Base-by-base conservation (phyloP, 2,113 vertebrate genomes). In the Thalassarche chlororhynchos region DNA sequence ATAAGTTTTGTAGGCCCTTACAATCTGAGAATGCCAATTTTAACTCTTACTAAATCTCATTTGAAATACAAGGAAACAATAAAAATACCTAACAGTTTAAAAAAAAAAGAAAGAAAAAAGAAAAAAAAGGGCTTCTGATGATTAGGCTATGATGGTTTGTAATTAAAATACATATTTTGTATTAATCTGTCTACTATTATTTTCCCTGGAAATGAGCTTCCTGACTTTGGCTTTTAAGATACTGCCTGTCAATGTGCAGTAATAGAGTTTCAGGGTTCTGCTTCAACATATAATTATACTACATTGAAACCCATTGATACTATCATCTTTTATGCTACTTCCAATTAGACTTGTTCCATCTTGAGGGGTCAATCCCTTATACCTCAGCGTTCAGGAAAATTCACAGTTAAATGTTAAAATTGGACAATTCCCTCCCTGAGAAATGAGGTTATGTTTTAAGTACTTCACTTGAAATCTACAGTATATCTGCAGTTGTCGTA, bases 1-100 rank as follows among this genome's bases (percentile, higher is more conserved):
- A 86, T 97, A 98, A 97, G 97, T 98, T 97, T 98, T 96, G 88
- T 61, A 95, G 93, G 94, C 75, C 82, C 76, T 90, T 77, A 84
- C 69, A 95, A 78, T 96, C 69, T 96, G 78, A 91, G 32, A 96
- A 83, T 40, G 83, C 36, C 84, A 91, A 92, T 96, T 96, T 96
- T 93, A 97, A 91, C 61, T 96, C 25, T 60, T 94, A 46, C 47
- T 58, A 79, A 75, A 60, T 62, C 62, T 84, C 65, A 89, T 79
- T 90, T 92, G 51, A 96, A 97, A 96, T 54, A 86, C 4, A 94
- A 90, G 81, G 8, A 82, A 94, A 97, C 57, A 95, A 86, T 61
- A 87, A 74, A 74, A 95, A 87, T n/a, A 71, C 1, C 8, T 32
- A 72, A 24, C 6, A 34, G 9, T 44, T 54, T 1, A 78, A 78